Conservation (phyloP, 2,113 vertebrate genomes). For the Salvelinus namaycush region DNA sequence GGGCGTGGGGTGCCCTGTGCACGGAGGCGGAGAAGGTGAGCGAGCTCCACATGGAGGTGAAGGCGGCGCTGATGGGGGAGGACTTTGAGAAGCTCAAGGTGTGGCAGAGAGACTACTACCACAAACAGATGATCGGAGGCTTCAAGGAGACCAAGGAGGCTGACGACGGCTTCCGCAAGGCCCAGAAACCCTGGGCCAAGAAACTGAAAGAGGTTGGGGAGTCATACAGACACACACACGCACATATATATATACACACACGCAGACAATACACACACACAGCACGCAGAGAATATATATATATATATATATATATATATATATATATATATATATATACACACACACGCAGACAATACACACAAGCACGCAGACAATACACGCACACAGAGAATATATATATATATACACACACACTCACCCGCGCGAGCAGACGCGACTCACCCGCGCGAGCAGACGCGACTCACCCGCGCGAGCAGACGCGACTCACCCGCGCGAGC, state of each 20-base stretch:
- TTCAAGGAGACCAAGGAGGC: slow-evolving; percentile 98
- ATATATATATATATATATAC: no score
- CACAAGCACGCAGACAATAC: neutral
- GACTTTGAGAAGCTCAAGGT: slow-evolving; percentile 99
- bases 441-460: no score
- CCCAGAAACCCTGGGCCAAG: slow-evolving; percentile 99
- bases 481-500: no score
- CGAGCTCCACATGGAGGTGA: slow-evolving; percentile 95
- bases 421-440: no score
- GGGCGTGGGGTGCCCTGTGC: slow-evolving; percentile 90
- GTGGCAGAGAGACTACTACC: slow-evolving; percentile 96
- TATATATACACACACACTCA: no score
- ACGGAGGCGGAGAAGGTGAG: slow-evolving; percentile 94
- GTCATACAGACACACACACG: neutral
- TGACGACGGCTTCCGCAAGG: slow-evolving; percentile 95
- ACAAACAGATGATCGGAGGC: slow-evolving; percentile 98
- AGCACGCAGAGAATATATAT: neutral
- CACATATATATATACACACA: neutral
- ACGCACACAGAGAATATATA: neutral
- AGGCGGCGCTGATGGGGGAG: slow-evolving; percentile 87
- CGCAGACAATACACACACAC: neutral
- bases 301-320: no score
- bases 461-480: no score
- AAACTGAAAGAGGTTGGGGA: slow-evolving; percentile 89
- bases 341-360: no score